These are phyloP conservation scores for Pherbina coryleti DNA, from an alignment of 2,888 invertebrate genomes.

Conservation along the genomic window DNA sequence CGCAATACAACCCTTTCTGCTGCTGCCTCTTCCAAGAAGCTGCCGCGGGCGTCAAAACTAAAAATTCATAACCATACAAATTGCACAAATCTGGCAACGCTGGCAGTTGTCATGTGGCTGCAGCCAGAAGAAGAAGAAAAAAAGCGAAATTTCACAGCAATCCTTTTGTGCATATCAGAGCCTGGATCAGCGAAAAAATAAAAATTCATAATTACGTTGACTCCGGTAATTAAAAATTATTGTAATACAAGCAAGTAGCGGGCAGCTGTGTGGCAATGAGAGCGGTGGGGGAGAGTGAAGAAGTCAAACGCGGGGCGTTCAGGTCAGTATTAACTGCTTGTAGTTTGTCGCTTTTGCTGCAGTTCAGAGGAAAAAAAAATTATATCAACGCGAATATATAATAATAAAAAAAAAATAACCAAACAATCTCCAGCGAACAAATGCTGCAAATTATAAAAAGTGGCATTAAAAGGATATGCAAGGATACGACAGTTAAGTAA, in stretches of 20 bases:
- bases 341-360: constrained; percentile 32
- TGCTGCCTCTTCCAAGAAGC: constrained; percentile 32
- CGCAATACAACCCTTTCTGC: constrained; percentile 48
- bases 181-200: constrained; percentile 61
- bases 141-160: not conserved
- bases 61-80: constrained; percentile 33
- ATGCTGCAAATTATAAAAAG: constrained; percentile 33
- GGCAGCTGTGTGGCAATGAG: constrained; percentile 30
- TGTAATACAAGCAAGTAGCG: constrained; percentile 62
- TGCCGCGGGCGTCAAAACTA: constrained; percentile 38
- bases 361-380: not conserved
- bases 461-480: constrained; percentile 35
- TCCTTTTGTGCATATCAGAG: constrained; percentile 60
- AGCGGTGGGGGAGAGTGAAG: no score
- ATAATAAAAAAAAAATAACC: not conserved
- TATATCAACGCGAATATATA: not conserved
- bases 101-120: constrained; percentile 53
- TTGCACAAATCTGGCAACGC: constrained; percentile 49
- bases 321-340: constrained; percentile 37
- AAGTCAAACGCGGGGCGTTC: constrained; percentile 30
- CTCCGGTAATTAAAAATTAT: constrained; percentile 71
- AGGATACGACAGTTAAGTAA: constrained; percentile 31
- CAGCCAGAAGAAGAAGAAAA: constrained; percentile 32
- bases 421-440: not conserved
- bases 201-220: constrained; percentile 71